A percentile compares a stretch with the other conserved stretches of the same genome.
Conservation (phyloP, 2,797 vertebrate genomes). For the Paramormyrops hopkinsi region DNA sequence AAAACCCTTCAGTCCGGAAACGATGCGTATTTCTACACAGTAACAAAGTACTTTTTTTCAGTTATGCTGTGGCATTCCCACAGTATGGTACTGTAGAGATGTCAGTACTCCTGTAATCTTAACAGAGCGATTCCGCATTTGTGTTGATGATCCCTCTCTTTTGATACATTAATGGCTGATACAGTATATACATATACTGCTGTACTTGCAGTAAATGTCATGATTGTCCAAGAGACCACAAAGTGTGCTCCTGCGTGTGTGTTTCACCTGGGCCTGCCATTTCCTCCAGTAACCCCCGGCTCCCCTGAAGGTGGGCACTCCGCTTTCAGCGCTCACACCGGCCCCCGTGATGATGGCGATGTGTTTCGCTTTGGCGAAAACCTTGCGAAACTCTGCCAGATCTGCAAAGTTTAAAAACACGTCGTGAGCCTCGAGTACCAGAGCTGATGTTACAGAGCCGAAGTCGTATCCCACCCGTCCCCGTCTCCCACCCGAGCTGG, state of each 20-base stretch:
- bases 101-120: background rate
- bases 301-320: constrained; percentile 84
- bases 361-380: constrained; percentile 81
- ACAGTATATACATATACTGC: background rate
- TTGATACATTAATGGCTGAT: background rate
- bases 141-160: background rate
- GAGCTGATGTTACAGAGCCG: background rate
- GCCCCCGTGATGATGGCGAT: constrained; percentile 87
- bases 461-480: background rate
- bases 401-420: constrained; percentile 49
- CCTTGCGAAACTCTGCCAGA: constrained; percentile 77
- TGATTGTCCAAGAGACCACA: background rate
- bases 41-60: background rate
- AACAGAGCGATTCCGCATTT: background rate
- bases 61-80: background rate
- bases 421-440: background rate
- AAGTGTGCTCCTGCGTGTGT: background rate
- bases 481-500: constrained; percentile 64
- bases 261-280: constrained; percentile 84
- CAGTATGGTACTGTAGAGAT: background rate
- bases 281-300: constrained; percentile 85
- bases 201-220: background rate
- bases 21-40: background rate
- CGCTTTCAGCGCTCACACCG: constrained; percentile 84
- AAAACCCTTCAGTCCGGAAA: background rate